phyloP scores from a whole-genome alignment of 1,140 invertebrate species.

The Drosophila persimilis region DNA sequence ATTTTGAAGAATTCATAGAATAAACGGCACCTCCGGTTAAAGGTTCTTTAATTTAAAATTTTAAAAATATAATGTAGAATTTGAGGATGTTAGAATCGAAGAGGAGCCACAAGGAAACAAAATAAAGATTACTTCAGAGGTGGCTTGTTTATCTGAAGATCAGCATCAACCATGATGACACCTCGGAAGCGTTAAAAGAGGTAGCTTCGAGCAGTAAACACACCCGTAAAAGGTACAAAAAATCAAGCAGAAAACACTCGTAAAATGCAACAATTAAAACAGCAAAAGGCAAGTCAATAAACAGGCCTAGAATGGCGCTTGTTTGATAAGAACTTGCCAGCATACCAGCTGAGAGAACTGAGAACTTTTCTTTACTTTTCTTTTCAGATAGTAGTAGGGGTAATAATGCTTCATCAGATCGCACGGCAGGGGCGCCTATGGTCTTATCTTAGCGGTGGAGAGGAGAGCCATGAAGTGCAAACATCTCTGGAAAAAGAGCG shows the following conservation, averaged over 20 bases:
- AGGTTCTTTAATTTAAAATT: too few relatives aligned
- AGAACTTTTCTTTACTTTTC: background rate
- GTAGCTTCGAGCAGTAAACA: conserved; percentile 1
- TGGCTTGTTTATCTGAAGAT: too few relatives aligned
- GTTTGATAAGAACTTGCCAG: conserved; percentile 41
- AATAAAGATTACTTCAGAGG: too few relatives aligned
- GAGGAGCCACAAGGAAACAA: too few relatives aligned
- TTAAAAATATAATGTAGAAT: too few relatives aligned
- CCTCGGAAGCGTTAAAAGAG: too few relatives aligned
- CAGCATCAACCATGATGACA: too few relatives aligned
- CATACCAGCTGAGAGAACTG: background rate
- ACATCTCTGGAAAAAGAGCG: conserved; percentile 49
- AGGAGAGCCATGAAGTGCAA: conserved; percentile 6
- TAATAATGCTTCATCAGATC: conserved; percentile 9
- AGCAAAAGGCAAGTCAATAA: conserved; percentile 32
- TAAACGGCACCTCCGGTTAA: too few relatives aligned
- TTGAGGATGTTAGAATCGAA: too few relatives aligned
- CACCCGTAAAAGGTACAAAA: background rate
- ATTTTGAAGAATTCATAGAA: too few relatives aligned
- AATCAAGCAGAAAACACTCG: conserved; percentile 17
- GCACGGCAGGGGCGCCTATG: background rate
- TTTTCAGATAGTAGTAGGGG: background rate
- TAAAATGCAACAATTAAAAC: conserved; percentile 13
- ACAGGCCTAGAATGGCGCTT: conserved; percentile 17
- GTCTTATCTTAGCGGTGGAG: conserved; percentile 39